Evolutionary conservation across 2,113 vertebrate species (phyloP), one percentile per base, ranked within the genome.

Genomic region (Corythornis madagascariensis): DNA sequence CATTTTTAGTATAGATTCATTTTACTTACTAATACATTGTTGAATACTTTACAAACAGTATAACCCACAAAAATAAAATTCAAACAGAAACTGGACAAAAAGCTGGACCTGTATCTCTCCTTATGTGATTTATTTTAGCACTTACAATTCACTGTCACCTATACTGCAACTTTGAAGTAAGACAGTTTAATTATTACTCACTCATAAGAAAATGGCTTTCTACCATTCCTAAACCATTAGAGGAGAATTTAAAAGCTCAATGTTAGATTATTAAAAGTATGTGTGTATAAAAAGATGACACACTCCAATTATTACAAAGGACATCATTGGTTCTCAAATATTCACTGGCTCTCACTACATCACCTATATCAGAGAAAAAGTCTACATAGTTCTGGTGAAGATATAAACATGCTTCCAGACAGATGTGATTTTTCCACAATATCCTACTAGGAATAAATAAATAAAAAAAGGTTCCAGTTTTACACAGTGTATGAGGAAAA

Each of bases 321-420:
- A 98, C 96, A 93, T 99, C 99, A 11, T 99, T 98, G n/a, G 98
- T 97, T 80, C 99, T 99, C 73, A 99, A 84, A 88, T 99, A 99
- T 83, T 99, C 98, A 97, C 98, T 99, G 96, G 99, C 98, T 96
- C 97, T 96, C 7, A 98, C 97, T 63, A 99, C 95, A 75, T 99
- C 99, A 63, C 99, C 98, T 93, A 99, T 74, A 31, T 98, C 98
- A 28, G 96, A 93, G 93, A 99, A 99, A 94, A 99, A 99, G 93
- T 99, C 98, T 91, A 98, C 4, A 42, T 99, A 99, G 98, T 99
- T 99, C 96, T 99, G 99, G 78, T 99, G 99, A 81, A 99, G 98
- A 97, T 99, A 99, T 14, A 99, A 99, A 99, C 72, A 98, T 94
- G 60, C 98, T 98, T 60, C 98, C 98, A 17, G 98, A 98, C 98